phyloP scores from a whole-genome alignment of 2,113 vertebrate genomes.

The Antigone vipio region DNA sequence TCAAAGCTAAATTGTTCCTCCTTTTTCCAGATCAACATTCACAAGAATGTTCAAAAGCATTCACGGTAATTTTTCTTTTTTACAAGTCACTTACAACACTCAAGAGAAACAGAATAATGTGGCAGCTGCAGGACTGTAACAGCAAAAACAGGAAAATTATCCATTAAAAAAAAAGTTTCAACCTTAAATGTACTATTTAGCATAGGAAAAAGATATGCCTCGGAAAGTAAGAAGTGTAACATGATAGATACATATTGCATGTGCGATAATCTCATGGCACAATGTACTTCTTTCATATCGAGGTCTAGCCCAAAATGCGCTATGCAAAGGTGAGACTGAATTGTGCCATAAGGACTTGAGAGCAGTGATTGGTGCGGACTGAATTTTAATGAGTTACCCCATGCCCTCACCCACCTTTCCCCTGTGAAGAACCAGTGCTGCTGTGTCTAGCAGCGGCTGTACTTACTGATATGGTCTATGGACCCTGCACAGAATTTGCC shows the following conservation, averaged over 20 bases:
- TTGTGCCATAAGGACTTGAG: fast-evolving
- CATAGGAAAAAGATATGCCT: not conserved
- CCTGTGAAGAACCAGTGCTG: not conserved
- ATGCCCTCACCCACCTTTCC: not conserved
- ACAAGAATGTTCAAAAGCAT: not conserved
- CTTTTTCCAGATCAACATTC: not conserved
- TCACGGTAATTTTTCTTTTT: not conserved
- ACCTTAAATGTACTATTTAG: not conserved
- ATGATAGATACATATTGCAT: not conserved
- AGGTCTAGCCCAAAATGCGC: not conserved
- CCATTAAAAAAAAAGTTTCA: not conserved
- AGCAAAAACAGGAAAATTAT: not conserved
- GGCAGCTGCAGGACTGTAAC: not conserved
- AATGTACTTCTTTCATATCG: not conserved
- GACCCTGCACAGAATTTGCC: constrained; percentile 98
- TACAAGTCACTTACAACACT: not conserved
- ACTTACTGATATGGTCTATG: constrained; percentile 99
- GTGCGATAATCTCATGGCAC: not conserved
- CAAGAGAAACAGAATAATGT: not conserved
- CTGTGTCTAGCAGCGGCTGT: not conserved
- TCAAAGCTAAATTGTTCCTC: not conserved
- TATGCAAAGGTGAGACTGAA: not conserved
- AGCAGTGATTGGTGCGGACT: not conserved
- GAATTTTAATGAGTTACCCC: not conserved
- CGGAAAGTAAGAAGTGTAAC: not conserved